Evolutionary conservation across 2,888 invertebrate species (phyloP), one percentile per base, ranked within the genome.

Genomic region (Protonemura montana): DNA sequence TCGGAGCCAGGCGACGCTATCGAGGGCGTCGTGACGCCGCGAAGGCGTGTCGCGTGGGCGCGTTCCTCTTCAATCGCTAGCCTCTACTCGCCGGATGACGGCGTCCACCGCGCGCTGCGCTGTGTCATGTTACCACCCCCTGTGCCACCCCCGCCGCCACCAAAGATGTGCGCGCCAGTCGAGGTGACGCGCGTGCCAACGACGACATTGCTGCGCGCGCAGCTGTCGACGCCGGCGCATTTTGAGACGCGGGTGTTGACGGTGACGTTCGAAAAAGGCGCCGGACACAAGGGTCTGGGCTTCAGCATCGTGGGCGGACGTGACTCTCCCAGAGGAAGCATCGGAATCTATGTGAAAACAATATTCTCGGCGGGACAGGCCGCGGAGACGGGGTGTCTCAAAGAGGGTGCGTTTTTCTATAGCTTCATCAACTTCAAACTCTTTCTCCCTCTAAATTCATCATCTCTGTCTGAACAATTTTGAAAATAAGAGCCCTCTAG

Each of bases 221-320:
- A 85, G 78, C 41, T 86, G n/a, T 89, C 42, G 89, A 89, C 87
- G 89, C 89, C 87, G 85, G 87, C 82, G 89, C 90, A 78, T 88
- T 89, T 29, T 84, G 77, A 59, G n/a, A 82, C 83, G 26, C 86
- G 88, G 10, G 89, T 89, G 5, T 88, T 88, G n/a, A 86, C 88
- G 27, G 87, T 89, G 25, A 90, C 85, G 89, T 92, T 92, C 85
- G 91, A 93, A 89, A 94, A 94, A 89, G 94, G 94, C 0, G 91
- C 91, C 10, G 93, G 93, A 30, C 93, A 92, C 87, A 94, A 93
- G 87, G 93, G 93, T 42, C 91, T 94, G 0, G 94, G 94, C 0
- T 94, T 94, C 90, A 94, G 94, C 88, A 93, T 94, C 85, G 94
- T 94, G 26, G 94, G 94, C 0, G 94, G 94, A 3, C 91, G 92